phyloP scores from a whole-genome alignment of 2,888 invertebrate species.

The Pachycephus smyrnensis region DNA sequence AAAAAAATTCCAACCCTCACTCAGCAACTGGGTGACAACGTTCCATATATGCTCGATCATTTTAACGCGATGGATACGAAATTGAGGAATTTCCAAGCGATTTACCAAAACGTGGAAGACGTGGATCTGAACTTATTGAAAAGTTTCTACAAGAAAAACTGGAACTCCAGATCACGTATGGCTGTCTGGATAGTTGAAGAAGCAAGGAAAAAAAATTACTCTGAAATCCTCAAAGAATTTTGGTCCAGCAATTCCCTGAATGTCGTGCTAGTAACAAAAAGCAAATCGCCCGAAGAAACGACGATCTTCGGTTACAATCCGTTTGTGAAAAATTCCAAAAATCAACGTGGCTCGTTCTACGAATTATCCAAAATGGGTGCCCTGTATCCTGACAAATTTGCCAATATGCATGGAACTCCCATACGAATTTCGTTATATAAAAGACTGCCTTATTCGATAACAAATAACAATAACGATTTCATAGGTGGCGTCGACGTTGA shows the following conservation, averaged over 20 bases:
- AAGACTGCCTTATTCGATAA: slow-evolving; percentile 17
- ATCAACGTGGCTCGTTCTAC: background rate
- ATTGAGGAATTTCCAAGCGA: background rate
- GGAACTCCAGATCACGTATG: background rate
- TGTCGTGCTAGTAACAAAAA: background rate
- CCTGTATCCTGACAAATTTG: slow-evolving; percentile 29
- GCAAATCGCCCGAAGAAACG: background rate
- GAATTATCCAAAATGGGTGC: slow-evolving; percentile 5
- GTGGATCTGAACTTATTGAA: background rate
- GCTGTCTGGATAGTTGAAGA: background rate
- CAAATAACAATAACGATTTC: slow-evolving; percentile 18
- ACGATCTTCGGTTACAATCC: background rate
- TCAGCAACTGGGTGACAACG: too few species aligned
- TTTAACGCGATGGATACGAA: too few species aligned
- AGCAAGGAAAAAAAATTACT: too few species aligned
- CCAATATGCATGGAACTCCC: slow-evolving; percentile 30
- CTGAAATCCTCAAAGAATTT: background rate
- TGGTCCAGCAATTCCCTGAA: background rate
- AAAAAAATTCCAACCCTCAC: too few species aligned
- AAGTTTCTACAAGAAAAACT: background rate
- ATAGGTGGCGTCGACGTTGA: slow-evolving; percentile 29
- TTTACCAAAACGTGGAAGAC: background rate
- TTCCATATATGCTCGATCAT: too few species aligned
- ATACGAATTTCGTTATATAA: slow-evolving; percentile 32
- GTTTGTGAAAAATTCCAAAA: background rate